A percentile compares a stretch with the other conserved stretches of the same genome.
These are phyloP conservation scores for Willisornis vidua DNA, from an alignment of 2,113 vertebrate genomes.

Conservation along the genomic window DNA sequence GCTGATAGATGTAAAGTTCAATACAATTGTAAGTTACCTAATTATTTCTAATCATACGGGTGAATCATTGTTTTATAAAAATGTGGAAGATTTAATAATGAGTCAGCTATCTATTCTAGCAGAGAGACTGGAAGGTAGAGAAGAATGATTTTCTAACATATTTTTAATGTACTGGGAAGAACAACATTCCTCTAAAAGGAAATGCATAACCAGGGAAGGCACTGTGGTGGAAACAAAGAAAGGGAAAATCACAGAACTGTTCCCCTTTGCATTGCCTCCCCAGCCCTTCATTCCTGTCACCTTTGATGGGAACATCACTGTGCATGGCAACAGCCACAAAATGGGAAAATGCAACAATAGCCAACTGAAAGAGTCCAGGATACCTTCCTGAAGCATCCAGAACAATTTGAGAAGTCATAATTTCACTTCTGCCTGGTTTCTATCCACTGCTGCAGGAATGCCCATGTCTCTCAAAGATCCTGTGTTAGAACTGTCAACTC, in stretches of 20 bases:
- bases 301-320: not conserved
- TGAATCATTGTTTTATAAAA: not conserved
- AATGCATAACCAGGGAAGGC: not conserved
- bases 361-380: not conserved
- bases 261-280: not conserved
- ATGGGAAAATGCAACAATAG: accelerated
- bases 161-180: not conserved
- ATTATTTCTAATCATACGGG: not conserved
- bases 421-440: not conserved
- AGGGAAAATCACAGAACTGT: not conserved
- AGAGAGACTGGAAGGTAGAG: not conserved
- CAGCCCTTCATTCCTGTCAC: not conserved
- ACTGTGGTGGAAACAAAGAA: not conserved
- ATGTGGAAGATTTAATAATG: not conserved
- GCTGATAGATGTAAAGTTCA: not conserved
- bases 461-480: accelerated
- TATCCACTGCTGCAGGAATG: not conserved
- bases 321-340: not conserved
- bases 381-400: not conserved
- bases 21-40: not conserved
- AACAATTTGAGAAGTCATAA: not conserved
- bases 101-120: not conserved
- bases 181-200: accelerated
- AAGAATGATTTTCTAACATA: not conserved
- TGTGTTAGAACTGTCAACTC: not conserved